Percentiles rank a stretch among this genome's conserved stretches.
phyloP scores from a whole-genome alignment of 1,140 invertebrate species.

The Triops longicaudatus region DNA sequence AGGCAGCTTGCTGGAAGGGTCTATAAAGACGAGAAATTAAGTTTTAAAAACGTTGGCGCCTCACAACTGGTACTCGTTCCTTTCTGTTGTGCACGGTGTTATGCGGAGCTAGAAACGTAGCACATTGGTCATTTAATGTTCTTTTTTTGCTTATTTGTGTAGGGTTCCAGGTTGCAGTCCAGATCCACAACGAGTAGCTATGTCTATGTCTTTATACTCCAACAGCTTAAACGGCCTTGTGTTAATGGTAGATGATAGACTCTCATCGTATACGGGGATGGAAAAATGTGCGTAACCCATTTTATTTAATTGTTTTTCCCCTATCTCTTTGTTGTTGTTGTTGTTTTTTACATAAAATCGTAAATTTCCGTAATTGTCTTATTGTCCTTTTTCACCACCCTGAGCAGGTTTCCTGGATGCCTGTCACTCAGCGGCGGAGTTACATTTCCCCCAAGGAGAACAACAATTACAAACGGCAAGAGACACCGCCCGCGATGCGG shows the following conservation, averaged over 20 bases:
- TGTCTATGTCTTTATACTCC: conserved; percentile 86
- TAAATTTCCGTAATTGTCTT: neutral
- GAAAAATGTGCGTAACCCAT: conserved; percentile 51
- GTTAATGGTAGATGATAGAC: conserved; percentile 66
- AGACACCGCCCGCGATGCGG: conserved; percentile 47
- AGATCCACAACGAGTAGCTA: conserved; percentile 75
- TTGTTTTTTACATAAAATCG: too few relatives aligned
- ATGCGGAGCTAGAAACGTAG: too few relatives aligned
- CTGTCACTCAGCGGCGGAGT: conserved; percentile 64
- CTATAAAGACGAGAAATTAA: too few relatives aligned
- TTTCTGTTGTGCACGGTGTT: too few relatives aligned
- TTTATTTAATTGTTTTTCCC: too few relatives aligned
- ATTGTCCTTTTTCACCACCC: conserved; percentile 28
- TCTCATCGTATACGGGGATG: conserved; percentile 61
- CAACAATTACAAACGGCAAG: conserved; percentile 70
- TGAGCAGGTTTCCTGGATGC: conserved; percentile 49
- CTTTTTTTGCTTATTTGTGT: neutral
- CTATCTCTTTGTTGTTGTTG: too few relatives aligned
- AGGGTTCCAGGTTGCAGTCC: conserved; percentile 33
- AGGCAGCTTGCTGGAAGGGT: too few relatives aligned
- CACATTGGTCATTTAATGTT: neutral
- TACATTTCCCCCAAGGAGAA: conserved; percentile 80
- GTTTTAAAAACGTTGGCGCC: too few relatives aligned
- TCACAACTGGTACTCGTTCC: too few relatives aligned
- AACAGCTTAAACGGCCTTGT: conserved; percentile 81